Conservation (phyloP, 2,888 invertebrate genomes). For the Microchrysa polita region DNA sequence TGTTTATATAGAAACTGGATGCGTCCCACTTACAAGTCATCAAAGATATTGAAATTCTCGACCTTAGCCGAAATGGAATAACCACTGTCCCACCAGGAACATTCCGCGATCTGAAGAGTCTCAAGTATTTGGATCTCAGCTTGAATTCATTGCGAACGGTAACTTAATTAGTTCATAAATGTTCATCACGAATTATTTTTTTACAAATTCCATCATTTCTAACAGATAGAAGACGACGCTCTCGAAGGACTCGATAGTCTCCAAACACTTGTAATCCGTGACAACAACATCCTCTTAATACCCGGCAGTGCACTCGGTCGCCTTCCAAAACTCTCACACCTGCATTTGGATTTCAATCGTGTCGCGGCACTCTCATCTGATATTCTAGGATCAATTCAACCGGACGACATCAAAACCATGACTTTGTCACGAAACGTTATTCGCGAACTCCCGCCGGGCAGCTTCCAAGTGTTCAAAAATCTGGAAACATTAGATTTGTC, state of each 20-base stretch:
- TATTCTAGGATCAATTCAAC: constrained; percentile 75
- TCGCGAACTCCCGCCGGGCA: constrained; percentile 81
- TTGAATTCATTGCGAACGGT: constrained; percentile 89
- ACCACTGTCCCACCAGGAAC: constrained; percentile 84
- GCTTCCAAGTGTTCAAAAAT: constrained; percentile 81
- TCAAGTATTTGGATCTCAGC: constrained; percentile 82
- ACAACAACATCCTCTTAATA: constrained; percentile 87
- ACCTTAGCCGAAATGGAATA: constrained; percentile 85
- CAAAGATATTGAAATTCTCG: constrained; percentile 76
- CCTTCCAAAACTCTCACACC: constrained; percentile 76
- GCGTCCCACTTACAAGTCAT: constrained; percentile 76
- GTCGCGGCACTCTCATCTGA: constrained; percentile 86
- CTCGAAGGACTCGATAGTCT: constrained; percentile 83
- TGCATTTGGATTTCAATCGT: constrained; percentile 86
- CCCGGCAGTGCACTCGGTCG: constrained; percentile 85
- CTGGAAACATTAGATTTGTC: constrained; percentile 78
- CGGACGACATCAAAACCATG: constrained; percentile 76
- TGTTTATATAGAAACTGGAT: constrained; percentile 74
- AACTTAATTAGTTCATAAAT: constrained; percentile 3
- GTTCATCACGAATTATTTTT: background rate
- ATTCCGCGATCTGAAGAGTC: constrained; percentile 76
- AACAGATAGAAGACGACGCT: constrained; percentile 87
- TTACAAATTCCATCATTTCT: constrained; percentile 53
- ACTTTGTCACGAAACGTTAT: constrained; percentile 86
- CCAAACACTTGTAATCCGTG: constrained; percentile 80